Base-by-base conservation (phyloP, 2,888 invertebrate genomes). In the Tricholauxania praeusta region DNA sequence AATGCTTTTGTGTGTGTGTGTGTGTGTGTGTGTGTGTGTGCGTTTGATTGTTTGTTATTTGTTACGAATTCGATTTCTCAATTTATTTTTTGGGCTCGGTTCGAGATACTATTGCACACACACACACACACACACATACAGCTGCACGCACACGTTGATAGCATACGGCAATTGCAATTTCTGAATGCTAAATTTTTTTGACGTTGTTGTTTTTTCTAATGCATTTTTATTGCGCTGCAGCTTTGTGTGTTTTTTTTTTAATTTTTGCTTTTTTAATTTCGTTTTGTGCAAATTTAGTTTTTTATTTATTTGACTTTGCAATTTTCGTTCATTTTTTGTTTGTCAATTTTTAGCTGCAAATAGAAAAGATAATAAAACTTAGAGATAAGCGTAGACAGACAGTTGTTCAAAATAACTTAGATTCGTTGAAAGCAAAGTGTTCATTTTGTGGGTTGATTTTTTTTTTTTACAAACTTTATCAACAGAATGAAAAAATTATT, bases 41-140 rank as follows among this genome's bases (percentile, higher is more conserved):
- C 52, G 32, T 66, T 22, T 75, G 67, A 64, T 53, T 67, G 63
- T 28, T 47, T 49, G 51, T 39, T 51, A 22, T 64, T 64, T 49
- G 51, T 32, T 52, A 66, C n/a, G 51, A 65, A 51, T 52, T 65
- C 32, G 52, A 28, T 66, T 66, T 66, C 39, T 52, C 65, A 66
- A 32, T 52, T 66, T 53, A 52, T 52, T 39, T 62, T 62, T 62
- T 62, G 60, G 60, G 60, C 47, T 62, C n/a, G 60, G 60, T 39
- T 62, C 39, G 60, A 28, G 60, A 28, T 39, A 32, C 60, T 17
- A 19, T 55, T 19, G 53, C n/a, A n/a, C n/a, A n/a, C n/a, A n/a
- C n/a, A n/a, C n/a, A n/a, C n/a, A 19, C 55, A 17, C 14, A 15
- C 10, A 53, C 53, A 53, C 12, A 55, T 22, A 19, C 55, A 55